Evolutionary conservation across 1,140 invertebrate species (phyloP).

Genomic region (Lamellibrachia luymesi): DNA sequence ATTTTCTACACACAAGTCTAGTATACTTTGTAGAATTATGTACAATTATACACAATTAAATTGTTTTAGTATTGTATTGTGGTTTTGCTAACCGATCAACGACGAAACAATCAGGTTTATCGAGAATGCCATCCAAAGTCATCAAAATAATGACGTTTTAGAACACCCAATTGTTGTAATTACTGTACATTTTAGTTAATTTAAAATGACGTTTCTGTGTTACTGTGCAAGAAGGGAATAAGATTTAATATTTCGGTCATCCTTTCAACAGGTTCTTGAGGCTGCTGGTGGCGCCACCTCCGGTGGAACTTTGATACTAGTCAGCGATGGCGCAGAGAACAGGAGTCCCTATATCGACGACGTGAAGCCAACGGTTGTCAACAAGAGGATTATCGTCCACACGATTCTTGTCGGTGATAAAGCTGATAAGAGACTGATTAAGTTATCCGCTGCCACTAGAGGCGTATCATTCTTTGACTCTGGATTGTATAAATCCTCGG

Average conservation of each 20-base stretch:
- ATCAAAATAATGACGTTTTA: no score
- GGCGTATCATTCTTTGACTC: constrained; percentile 36
- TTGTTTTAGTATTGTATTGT: no score
- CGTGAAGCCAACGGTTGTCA: neutral
- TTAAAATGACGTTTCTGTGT: no score
- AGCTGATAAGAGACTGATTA: constrained; percentile 32
- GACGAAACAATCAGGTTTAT: no score
- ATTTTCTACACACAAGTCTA: no score
- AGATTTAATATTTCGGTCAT: neutral
- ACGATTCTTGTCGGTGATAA: constrained; percentile 34
- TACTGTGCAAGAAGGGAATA: no score
- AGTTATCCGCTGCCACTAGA: constrained; percentile 31
- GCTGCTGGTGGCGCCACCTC: neutral
- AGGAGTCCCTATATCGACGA: neutral
- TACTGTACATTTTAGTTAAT: no score
- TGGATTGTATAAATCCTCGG: constrained; percentile 28
- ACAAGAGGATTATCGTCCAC: constrained; percentile 8
- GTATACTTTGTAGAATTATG: no score
- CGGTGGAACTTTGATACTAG: neutral
- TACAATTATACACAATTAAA: no score
- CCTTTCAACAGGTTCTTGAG: neutral
- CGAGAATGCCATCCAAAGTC: no score
- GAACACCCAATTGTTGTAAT: no score
- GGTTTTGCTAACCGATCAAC: no score
- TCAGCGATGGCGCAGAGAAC: neutral